These are phyloP conservation scores for Leptinotarsa tumamoca DNA, from an alignment of 2,888 invertebrate species.

Conservation along the genomic window DNA sequence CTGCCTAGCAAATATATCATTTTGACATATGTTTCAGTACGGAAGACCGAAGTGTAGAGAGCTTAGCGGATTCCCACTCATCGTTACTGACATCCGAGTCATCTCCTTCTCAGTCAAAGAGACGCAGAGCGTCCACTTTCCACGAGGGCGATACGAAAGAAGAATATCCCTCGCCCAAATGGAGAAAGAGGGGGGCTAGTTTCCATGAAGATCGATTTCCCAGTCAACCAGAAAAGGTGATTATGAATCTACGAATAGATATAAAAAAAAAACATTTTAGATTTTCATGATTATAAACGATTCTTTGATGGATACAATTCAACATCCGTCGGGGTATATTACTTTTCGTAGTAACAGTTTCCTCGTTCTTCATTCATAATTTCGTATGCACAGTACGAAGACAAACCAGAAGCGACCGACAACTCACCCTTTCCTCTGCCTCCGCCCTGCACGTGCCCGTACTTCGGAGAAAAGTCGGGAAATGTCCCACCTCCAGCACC, in stretches of 20 bases:
- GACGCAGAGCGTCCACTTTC: conserved; percentile 68
- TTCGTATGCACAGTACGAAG: conserved; percentile 27
- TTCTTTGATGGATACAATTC: no score
- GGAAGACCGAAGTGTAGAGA: conserved; percentile 55
- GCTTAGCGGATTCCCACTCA: conserved; percentile 60
- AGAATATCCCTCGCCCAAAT: conserved; percentile 63
- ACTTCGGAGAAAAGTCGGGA: conserved; percentile 78
- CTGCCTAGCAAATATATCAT: neutral
- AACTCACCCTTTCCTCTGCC: conserved; percentile 70
- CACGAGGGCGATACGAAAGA: conserved; percentile 66
- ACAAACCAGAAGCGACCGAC: conserved; percentile 52
- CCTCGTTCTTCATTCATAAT: no score
- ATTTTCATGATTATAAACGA: no score
- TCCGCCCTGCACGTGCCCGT: conserved; percentile 85
- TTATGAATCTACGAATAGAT: no score
- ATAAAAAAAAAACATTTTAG: no score
- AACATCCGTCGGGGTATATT: neutral
- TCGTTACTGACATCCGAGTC: conserved; percentile 59
- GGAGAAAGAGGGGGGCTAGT: conserved; percentile 64
- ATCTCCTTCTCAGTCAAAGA: conserved; percentile 58
- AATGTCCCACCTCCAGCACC: conserved; percentile 54
- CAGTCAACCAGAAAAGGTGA: neutral
- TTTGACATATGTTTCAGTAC: conserved; percentile 51
- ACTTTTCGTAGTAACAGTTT: no score
- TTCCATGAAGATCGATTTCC: conserved; percentile 63